phyloP scores from a whole-genome alignment of 2,888 invertebrate species.

The Biston betularia region DNA sequence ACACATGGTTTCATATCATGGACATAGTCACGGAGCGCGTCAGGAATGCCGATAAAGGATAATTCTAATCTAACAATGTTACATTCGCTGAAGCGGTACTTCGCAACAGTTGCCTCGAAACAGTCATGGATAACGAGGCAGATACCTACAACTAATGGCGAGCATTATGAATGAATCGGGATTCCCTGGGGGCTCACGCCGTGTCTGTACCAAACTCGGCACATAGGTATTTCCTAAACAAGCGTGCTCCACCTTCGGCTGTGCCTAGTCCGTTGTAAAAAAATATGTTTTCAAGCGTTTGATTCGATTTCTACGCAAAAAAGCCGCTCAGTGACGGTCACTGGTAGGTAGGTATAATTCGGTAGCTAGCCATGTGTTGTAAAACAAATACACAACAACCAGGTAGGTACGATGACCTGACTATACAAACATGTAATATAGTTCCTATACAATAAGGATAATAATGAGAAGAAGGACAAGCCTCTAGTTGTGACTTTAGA shows the following conservation, averaged over 20 bases:
- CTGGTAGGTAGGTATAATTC: no score
- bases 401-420: neutral
- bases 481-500: no score
- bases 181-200: neutral
- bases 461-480: no score
- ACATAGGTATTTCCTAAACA: no score
- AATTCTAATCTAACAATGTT: slow-evolving; percentile 9
- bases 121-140: slow-evolving; percentile 4
- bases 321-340: no score
- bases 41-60: neutral
- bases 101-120: neutral
- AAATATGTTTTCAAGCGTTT: no score
- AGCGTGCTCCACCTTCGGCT: no score
- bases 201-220: no score
- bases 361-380: no score
- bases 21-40: neutral
- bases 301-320: no score
- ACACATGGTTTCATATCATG: neutral
- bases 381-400: neutral
- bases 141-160: neutral
- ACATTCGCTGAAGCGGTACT: slow-evolving; percentile 2
- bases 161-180: slow-evolving; percentile 16
- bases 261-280: no score
- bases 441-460: neutral
- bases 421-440: neutral